Evolutionary conservation across 2,113 vertebrate genomes (phyloP), one percentile per base, ranked within the genome.

Genomic region (Notothenia coriiceps): DNA sequence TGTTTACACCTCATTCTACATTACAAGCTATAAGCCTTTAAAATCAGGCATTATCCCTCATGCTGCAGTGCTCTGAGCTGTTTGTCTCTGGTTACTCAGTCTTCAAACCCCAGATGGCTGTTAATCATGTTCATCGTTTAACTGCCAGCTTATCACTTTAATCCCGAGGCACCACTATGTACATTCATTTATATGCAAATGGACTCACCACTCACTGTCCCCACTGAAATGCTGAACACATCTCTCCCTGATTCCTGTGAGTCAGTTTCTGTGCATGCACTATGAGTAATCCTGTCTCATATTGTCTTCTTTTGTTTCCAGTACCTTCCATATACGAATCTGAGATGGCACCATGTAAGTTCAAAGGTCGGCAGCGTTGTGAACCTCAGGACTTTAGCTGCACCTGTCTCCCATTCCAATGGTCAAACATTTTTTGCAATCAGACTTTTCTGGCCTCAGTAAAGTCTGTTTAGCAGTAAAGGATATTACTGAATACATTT

Each of bases 321-420:
- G 98, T 93, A 99, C 98, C 72, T 99, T 99, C 81, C 98, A 99
- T 87, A 97, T 99, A 94, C 95, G 98, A 90, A 99, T 99, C 94
- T 99, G 93, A 99, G 90, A 90, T 84, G 64, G 29, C 59, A 79
- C 56, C 75, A 63, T 46, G 47, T 77, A 84, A 88, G 22, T 33
- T 62, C 43, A 25, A 46, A 47, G 29, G 52, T 65, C 4, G 54
- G n/a, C 52, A 40, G 74, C 3, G 17, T 46, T 74, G 55, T 47
- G 76, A 69, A 69, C 52, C 51, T 79, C 50, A 80, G 77, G 55
- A 79, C 40, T 74, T 79, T 49, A 67, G 29, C 75, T 61, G 83
- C 62, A 70, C 57, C 29, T 72, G 79, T 74, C 68, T 79, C 52
- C 33, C 47, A 57, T 25, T 51, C 52, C 59, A 6, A 52, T 40